phyloP scores from a whole-genome alignment of 2,888 invertebrate genomes.

The Drosophila birchii region DNA sequence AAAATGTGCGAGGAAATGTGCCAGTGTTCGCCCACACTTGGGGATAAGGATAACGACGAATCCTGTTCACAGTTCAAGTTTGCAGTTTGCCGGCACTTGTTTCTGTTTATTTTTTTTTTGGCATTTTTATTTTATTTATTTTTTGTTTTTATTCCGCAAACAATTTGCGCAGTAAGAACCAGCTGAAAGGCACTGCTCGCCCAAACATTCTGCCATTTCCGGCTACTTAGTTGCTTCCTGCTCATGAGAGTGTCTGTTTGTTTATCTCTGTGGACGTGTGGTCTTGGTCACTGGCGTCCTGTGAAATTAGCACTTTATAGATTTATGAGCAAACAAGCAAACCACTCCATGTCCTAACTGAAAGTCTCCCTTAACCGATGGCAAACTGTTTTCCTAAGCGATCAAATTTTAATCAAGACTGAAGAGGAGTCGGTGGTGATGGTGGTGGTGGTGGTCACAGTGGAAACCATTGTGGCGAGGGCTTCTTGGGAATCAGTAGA shows the following conservation, averaged over 20 bases:
- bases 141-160: slow-evolving; percentile 51
- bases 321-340: slow-evolving; percentile 50
- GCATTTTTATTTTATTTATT: not conserved
- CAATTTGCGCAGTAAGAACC: slow-evolving; percentile 54
- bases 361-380: slow-evolving; percentile 6
- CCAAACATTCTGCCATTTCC: slow-evolving; percentile 57
- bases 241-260: slow-evolving; percentile 15
- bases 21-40: slow-evolving; percentile 11
- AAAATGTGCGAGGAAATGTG: slow-evolving; percentile 45
- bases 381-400: slow-evolving; percentile 34
- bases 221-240: slow-evolving; percentile 53
- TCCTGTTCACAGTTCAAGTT: slow-evolving; percentile 41
- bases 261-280: slow-evolving; percentile 21
- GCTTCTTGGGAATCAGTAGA: not conserved
- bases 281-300: slow-evolving; percentile 21
- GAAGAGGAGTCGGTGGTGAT: slow-evolving; percentile 21
- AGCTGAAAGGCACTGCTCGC: slow-evolving; percentile 55
- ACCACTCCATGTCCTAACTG: slow-evolving; percentile 1
- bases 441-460: slow-evolving; percentile 1
- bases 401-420: slow-evolving; percentile 50
- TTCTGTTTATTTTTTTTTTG: slow-evolving; percentile 25
- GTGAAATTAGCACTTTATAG: slow-evolving; percentile 62
- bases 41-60: slow-evolving; percentile 28
- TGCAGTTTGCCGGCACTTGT: slow-evolving; percentile 47
- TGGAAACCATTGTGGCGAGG: slow-evolving; percentile 5